A percentile compares a stretch with the other conserved stretches of the same genome.
phyloP scores from a whole-genome alignment of 1,140 invertebrate species.

The Ceratina japonica region DNA sequence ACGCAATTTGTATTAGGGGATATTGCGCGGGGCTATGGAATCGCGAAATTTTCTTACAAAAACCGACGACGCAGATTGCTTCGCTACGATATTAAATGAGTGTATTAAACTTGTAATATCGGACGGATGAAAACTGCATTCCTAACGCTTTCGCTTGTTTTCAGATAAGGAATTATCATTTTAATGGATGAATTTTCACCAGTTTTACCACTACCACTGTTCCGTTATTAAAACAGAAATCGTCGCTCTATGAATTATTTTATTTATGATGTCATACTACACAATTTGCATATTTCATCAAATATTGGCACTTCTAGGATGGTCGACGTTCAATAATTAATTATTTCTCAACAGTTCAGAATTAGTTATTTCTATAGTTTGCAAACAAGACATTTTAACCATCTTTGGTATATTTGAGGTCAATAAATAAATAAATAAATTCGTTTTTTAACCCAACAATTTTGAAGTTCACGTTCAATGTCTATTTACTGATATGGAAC shows the following conservation, averaged over 20 bases:
- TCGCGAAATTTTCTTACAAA: not conserved
- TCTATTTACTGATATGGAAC: constrained; percentile 34
- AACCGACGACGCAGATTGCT: not conserved
- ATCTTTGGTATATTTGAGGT: too few species aligned
- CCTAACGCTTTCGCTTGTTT: too few species aligned
- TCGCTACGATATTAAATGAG: not conserved
- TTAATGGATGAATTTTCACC: not conserved
- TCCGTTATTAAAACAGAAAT: not conserved
- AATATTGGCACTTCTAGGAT: too few species aligned
- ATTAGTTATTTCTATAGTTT: too few species aligned
- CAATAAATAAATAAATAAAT: too few species aligned
- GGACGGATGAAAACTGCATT: too few species aligned
- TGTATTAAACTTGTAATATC: not conserved
- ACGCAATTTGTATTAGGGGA: constrained; percentile 4
- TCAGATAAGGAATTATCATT: not conserved
- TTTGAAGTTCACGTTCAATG: too few species aligned
- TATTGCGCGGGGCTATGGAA: not conserved
- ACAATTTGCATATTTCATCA: too few species aligned
- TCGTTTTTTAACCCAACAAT: too few species aligned
- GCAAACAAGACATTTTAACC: too few species aligned
- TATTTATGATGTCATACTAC: not conserved
- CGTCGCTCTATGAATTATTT: not conserved
- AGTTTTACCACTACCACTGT: not conserved
- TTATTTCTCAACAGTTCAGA: too few species aligned
- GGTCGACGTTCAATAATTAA: too few species aligned